Percentiles rank a stretch among this genome's conserved stretches.
Evolutionary conservation across 2,797 vertebrate species (phyloP).

Genomic region (Vireo griseus): DNA sequence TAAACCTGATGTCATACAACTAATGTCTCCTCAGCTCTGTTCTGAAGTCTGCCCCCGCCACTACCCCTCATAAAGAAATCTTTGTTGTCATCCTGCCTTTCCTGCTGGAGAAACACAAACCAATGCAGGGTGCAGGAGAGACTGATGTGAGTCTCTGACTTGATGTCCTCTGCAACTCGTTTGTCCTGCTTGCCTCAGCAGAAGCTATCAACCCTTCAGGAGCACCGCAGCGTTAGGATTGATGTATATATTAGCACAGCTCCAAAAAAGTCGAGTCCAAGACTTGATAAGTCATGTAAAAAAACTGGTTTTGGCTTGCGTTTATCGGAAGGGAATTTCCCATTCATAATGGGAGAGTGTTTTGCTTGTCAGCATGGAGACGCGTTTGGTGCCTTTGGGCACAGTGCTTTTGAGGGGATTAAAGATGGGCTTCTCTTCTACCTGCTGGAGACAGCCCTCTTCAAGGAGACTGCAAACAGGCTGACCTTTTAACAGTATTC

Average conservation of each 20-base stretch:
- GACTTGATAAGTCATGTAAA: background rate
- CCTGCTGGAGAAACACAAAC: background rate
- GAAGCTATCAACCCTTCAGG: background rate
- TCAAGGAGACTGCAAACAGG: background rate
- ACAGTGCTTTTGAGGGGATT: background rate
- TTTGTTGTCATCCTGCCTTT: background rate
- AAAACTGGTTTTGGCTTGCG: background rate
- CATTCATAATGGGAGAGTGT: background rate
- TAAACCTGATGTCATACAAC: background rate
- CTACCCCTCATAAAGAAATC: background rate
- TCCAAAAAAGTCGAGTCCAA: background rate
- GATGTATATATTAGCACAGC: background rate
- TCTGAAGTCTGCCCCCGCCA: background rate
- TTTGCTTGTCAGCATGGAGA: conserved; percentile 3
- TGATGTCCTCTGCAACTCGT: background rate
- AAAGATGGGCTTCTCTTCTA: background rate
- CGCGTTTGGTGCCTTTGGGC: background rate
- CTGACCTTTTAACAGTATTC: conserved; percentile 17
- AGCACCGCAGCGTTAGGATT: background rate
- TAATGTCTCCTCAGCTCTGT: background rate
- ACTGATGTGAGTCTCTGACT: background rate
- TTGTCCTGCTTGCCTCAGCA: background rate
- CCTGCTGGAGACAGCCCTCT: conserved; percentile 5
- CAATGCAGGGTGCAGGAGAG: background rate
- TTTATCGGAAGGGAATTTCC: conserved; percentile 34